Base-by-base conservation (phyloP, 1,140 invertebrate genomes). In the Tachypleus tridentatus region DNA sequence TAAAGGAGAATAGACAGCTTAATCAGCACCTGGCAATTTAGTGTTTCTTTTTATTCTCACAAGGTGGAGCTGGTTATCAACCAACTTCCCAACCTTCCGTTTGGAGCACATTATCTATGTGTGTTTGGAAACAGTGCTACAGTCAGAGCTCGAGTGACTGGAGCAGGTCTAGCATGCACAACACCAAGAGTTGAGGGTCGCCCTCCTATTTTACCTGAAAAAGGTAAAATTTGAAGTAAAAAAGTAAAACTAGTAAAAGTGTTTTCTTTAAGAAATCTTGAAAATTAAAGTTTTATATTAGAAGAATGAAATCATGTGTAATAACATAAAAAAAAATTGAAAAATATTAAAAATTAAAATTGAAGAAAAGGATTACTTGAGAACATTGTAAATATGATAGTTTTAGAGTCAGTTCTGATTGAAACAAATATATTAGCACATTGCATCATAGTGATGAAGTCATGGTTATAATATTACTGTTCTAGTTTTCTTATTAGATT, bases 41-140 rank as follows among this genome's bases (percentile, higher is more conserved):
- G 29, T 29, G 29, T 29, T 29, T 29, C 29, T 29, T 29, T 29
- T 29, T 29, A 29, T 29, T 29, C 29, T 29, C 29, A 29, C 29
- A 29, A 83, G 81, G 77, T 96, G 5, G 87, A 89, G 72, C 77
- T 96, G 67, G 87, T 87, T 7, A 94, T 96, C 64, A 83, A 90
- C 72, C 93, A 91, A 47, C 77, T 94, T 54, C 93, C 92, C 29
- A 89, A 91, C 76, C 77, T 91, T 69, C 91, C 91, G 5, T 81
- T 84, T 64, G 91, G 90, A 68, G 89, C 90, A 52, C 91, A 91
- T 76, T 96, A 96, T 78, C 88, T 91, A 74, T 97, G 93, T 78
- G 91, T 95, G 3, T 96, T 97, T 79, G 72, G 71, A 63, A 86
- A 87, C 29, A 85, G 81, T 71, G 84, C 86, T 8, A 88, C 91